Percentiles rank a stretch among this genome's conserved stretches.
Evolutionary conservation across 2,113 vertebrate species (phyloP).

Genomic region (Clarias macrocephalus): DNA sequence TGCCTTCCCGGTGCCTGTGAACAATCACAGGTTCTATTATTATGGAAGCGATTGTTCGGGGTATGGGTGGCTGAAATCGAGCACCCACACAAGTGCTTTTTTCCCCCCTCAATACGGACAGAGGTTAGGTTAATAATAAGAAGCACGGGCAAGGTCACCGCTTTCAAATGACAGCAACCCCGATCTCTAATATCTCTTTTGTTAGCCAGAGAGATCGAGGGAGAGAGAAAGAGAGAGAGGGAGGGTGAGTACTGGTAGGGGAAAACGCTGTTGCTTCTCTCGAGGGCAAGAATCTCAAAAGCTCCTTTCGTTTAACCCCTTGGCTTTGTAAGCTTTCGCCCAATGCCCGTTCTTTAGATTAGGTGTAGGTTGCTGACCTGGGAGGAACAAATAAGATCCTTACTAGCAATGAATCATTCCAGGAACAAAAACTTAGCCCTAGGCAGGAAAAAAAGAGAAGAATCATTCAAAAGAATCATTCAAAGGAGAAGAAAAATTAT

Average conservation of each 20-base stretch:
- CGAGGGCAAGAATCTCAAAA: constrained; percentile 50
- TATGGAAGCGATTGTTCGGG: constrained; percentile 57
- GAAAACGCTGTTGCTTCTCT: constrained; percentile 47
- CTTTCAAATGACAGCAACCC: constrained; percentile 57
- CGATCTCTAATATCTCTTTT: constrained; percentile 57
- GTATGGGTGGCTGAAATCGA: constrained; percentile 47
- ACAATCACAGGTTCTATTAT: constrained; percentile 63
- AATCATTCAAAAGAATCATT: neutral
- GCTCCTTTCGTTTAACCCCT: constrained; percentile 56
- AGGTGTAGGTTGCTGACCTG: constrained; percentile 42
- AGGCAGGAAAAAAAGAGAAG: neutral
- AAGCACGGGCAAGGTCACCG: constrained; percentile 57
- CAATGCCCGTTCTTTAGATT: constrained; percentile 54
- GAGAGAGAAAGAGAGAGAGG: constrained; percentile 3
- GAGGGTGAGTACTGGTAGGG: constrained; percentile 5
- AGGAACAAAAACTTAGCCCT: constrained; percentile 29
- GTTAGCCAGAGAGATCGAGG: constrained; percentile 37
- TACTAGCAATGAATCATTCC: constrained; percentile 28
- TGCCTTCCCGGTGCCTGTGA: constrained; percentile 56
- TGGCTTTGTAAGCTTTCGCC: constrained; percentile 56
- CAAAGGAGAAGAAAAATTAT: neutral
- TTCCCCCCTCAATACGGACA: constrained; percentile 46
- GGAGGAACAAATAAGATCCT: constrained; percentile 51
- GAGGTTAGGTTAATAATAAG: constrained; percentile 58
- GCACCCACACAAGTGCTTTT: constrained; percentile 51